Evolutionary conservation across 2,797 vertebrate species (phyloP).

Genomic region (Epinephelus awoara): DNA sequence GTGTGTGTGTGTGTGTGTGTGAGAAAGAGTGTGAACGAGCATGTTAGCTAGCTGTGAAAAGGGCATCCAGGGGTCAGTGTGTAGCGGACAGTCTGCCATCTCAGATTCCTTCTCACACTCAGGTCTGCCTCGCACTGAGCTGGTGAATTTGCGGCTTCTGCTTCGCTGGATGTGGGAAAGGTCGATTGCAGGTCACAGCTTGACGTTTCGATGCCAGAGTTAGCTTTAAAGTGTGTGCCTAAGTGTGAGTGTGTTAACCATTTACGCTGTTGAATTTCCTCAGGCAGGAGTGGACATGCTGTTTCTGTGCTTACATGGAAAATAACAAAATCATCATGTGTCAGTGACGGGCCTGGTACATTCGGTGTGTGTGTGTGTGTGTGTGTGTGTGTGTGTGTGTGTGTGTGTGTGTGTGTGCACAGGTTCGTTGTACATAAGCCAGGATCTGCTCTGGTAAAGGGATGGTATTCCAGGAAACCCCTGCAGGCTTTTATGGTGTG

Average conservation of each 20-base stretch:
- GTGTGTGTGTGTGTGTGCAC: conserved; percentile 26
- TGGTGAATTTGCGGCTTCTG: conserved; percentile 75
- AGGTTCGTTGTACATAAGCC: conserved; percentile 49
- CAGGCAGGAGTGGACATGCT: conserved; percentile 9
- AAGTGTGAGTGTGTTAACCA: conserved; percentile 15
- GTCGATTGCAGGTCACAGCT: conserved; percentile 74
- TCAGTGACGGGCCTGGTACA: neutral
- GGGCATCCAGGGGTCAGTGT: conserved; percentile 71
- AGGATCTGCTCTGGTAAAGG: conserved; percentile 62
- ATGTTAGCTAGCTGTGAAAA: conserved; percentile 54
- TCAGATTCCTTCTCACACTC: conserved; percentile 52
- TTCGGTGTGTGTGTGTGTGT: neutral
- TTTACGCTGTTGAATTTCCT: conserved; percentile 6
- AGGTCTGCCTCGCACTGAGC: conserved; percentile 70
- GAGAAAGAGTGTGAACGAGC: conserved; percentile 39
- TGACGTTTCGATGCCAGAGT: conserved; percentile 46
- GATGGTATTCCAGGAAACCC: conserved; percentile 75
- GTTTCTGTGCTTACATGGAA: neutral
- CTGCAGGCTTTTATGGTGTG: conserved; percentile 63
- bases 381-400: conserved; percentile 17
- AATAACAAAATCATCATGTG: conserved; percentile 26
- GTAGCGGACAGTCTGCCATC: conserved; percentile 58
- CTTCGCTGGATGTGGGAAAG: conserved; percentile 76
- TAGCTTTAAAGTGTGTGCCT: conserved; percentile 33
- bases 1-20: neutral